Percentiles rank a stretch among this genome's conserved stretches.
Conservation (phyloP, 2,113 vertebrate species). For the Dicerorhinus sumatrensis region DNA sequence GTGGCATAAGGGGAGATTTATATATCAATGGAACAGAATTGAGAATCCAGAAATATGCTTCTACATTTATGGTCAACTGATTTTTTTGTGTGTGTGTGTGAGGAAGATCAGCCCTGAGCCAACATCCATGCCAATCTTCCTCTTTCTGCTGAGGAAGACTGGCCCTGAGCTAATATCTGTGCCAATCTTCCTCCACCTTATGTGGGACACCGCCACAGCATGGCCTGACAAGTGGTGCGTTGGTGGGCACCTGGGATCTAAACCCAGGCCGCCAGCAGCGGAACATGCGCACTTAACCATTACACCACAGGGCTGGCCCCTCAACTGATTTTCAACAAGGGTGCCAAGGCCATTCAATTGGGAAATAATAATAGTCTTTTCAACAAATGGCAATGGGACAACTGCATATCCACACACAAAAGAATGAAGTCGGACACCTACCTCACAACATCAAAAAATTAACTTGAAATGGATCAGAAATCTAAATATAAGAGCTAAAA, state of each 20-base stretch:
- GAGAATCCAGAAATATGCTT: neutral
- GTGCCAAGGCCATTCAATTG: neutral
- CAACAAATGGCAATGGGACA: neutral
- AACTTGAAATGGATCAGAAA: neutral
- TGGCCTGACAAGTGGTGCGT: no score
- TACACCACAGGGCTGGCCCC: no score
- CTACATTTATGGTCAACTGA: neutral
- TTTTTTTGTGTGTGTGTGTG: neutral
- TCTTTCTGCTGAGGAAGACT: no score
- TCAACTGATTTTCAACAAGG: constrained; percentile 1
- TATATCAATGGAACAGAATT: neutral
- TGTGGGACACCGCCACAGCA: no score
- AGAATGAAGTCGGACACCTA: neutral
- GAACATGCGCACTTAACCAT: no score
- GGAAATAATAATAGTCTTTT: constrained; percentile 3
- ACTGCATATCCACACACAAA: neutral
- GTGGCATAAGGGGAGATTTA: neutral
- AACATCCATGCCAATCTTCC: no score
- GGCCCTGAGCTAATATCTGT: no score
- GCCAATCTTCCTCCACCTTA: no score
- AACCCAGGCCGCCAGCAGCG: no score
- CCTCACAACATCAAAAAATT: neutral
- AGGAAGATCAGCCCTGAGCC: no score
- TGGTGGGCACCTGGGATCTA: no score
- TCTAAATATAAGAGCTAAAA: neutral